These are phyloP conservation scores for Sceliomorpha sp. DNA, from an alignment of 2,888 invertebrate species.

Conservation along the genomic window DNA sequence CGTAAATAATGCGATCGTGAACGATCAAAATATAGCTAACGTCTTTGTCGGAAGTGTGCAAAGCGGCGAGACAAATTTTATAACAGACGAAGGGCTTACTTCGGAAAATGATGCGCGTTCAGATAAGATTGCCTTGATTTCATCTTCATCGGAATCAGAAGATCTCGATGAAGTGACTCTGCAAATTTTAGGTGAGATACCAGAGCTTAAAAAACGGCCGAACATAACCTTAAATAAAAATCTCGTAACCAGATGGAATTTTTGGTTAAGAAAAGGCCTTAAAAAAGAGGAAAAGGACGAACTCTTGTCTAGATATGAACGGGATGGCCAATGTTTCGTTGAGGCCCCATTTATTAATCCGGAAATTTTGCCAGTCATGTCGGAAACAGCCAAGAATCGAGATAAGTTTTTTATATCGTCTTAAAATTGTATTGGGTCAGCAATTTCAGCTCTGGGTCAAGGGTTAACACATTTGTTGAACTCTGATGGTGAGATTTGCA, in stretches of 20 bases:
- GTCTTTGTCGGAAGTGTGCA: too few species aligned
- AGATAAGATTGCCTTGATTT: too few species aligned
- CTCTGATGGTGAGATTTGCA: background rate
- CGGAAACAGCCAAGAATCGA: conserved; percentile 1
- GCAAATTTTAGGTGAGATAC: conserved; percentile 5
- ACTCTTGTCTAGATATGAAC: background rate
- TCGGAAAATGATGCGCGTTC: too few species aligned
- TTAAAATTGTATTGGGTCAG: conserved; percentile 5
- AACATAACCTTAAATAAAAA: background rate
- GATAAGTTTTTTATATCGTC: conserved; percentile 2
- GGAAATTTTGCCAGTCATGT: background rate
- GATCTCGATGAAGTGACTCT: conserved; percentile 6
- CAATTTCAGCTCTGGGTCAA: background rate
- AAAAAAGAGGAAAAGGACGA: conserved; percentile 3
- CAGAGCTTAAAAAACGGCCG: background rate
- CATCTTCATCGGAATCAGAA: background rate
- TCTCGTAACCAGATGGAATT: conserved; percentile 3
- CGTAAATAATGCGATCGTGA: too few species aligned
- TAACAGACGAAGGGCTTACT: too few species aligned
- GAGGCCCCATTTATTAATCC: conserved; percentile 13
- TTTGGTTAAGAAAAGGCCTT: conserved; percentile 1
- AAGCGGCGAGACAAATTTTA: too few species aligned
- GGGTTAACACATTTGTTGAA: conserved; percentile 2
- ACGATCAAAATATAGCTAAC: too few species aligned
- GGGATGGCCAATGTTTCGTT: background rate